Evolutionary conservation across 2,797 vertebrate species (phyloP).

Genomic region (Chloroceryle amazona): DNA sequence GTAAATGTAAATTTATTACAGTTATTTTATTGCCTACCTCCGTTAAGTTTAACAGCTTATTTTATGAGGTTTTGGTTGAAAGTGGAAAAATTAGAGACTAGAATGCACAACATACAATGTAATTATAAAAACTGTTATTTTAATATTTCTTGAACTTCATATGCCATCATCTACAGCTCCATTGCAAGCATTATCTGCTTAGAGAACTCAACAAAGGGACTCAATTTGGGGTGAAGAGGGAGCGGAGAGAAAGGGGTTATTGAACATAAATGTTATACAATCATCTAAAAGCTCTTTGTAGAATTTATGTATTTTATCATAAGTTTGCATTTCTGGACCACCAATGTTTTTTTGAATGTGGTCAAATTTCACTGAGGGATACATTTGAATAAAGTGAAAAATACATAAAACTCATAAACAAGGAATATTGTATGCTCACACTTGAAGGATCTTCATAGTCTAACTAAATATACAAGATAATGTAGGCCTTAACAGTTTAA

Average conservation of each 20-base stretch:
- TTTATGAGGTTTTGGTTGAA: slow-evolving; percentile 40
- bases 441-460: background rate
- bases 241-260: fast-evolving
- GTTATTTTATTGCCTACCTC: slow-evolving; percentile 25
- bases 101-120: slow-evolving; percentile 13
- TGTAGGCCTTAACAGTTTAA: background rate
- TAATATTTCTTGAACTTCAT: background rate
- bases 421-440: background rate
- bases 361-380: background rate
- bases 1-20: slow-evolving; percentile 46
- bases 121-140: slow-evolving; percentile 41
- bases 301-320: background rate
- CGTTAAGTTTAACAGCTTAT: slow-evolving; percentile 45
- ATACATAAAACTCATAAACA: fast-evolving
- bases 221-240: background rate
- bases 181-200: background rate
- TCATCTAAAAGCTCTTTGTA: background rate
- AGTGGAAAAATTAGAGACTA: slow-evolving; percentile 30
- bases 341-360: background rate
- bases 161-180: background rate
- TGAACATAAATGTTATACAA: background rate
- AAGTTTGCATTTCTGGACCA: background rate
- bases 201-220: background rate
- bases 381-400: background rate
- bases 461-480: fast-evolving